These are phyloP conservation scores for Drosophila algonquin DNA, from an alignment of 2,888 invertebrate species.

Conservation along the genomic window DNA sequence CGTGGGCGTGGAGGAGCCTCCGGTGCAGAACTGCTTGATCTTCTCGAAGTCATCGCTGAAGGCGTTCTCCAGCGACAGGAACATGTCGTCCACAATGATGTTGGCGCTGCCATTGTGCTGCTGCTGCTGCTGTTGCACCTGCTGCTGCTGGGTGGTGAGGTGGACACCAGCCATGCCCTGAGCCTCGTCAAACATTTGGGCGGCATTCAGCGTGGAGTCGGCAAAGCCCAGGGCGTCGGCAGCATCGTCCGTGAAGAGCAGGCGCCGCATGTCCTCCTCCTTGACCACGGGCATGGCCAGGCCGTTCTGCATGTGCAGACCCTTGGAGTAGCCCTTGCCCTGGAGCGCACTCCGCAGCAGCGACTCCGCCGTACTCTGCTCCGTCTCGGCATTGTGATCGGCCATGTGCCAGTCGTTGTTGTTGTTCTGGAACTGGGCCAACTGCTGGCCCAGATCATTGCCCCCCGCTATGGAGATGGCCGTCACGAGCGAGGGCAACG, in stretches of 20 bases:
- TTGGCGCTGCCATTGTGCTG: slow-evolving; percentile 68
- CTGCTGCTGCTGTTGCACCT: slow-evolving; percentile 44
- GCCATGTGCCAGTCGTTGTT: slow-evolving; percentile 93
- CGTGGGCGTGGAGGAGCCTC: slow-evolving; percentile 61
- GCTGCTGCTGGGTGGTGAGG: slow-evolving; percentile 30
- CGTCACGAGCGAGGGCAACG: slow-evolving; percentile 80
- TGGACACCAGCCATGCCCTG: slow-evolving; percentile 62
- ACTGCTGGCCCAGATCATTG: slow-evolving; percentile 84
- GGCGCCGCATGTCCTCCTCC: slow-evolving; percentile 86
- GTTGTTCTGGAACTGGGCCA: slow-evolving; percentile 87
- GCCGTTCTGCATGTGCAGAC: slow-evolving; percentile 83
- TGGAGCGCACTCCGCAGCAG: slow-evolving; percentile 92
- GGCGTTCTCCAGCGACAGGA: slow-evolving; percentile 84
- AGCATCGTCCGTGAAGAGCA: slow-evolving; percentile 85
- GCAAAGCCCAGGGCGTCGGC: slow-evolving; percentile 83
- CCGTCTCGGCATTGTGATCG: slow-evolving; percentile 88
- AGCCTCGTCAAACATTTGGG: slow-evolving; percentile 83
- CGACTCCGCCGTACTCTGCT: slow-evolving; percentile 87
- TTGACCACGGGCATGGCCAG: slow-evolving; percentile 85
- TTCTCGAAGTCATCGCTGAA: slow-evolving; percentile 93
- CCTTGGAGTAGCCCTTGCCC: slow-evolving; percentile 87
- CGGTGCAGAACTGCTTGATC: slow-evolving; percentile 89
- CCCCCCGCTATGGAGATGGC: slow-evolving; percentile 73
- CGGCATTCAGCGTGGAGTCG: slow-evolving; percentile 82
- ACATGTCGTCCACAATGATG: slow-evolving; percentile 84